Percentiles rank a stretch among this genome's conserved stretches.
Evolutionary conservation across 1,140 invertebrate species (phyloP).

Genomic region (Ips nitidus): DNA sequence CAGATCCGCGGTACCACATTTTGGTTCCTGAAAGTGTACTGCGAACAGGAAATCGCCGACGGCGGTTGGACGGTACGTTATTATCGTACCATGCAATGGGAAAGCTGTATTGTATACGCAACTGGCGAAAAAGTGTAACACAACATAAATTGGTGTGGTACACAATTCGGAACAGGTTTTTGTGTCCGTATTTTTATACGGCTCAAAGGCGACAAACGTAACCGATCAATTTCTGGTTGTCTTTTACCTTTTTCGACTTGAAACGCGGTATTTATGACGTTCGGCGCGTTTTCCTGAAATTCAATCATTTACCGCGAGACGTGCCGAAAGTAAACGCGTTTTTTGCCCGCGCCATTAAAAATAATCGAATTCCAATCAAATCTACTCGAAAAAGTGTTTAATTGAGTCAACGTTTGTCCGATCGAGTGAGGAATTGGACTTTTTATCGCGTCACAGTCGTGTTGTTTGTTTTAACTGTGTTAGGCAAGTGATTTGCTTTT

Average conservation of each 20-base stretch:
- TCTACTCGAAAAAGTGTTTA: neutral
- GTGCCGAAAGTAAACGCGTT: no score
- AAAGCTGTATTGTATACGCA: conserved; percentile 3
- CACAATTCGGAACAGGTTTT: conserved; percentile 19
- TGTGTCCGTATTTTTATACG: conserved; percentile 13
- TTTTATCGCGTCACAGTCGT: neutral
- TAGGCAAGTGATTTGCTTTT: neutral
- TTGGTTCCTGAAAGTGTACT: conserved; percentile 90
- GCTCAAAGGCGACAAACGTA: conserved; percentile 10
- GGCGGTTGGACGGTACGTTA: conserved; percentile 91
- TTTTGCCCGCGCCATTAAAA: no score
- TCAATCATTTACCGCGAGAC: no score
- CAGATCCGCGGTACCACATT: conserved; percentile 87
- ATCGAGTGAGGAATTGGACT: neutral
- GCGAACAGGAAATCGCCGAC: conserved; percentile 86
- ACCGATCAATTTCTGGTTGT: conserved; percentile 13
- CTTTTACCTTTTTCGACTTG: conserved; percentile 1
- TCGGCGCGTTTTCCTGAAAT: neutral
- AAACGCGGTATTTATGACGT: conserved; percentile 7
- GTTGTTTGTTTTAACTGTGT: neutral
- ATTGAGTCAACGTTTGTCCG: neutral
- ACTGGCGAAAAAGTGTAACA: conserved; percentile 17
- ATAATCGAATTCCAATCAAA: no score
- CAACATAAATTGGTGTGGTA: conserved; percentile 15
- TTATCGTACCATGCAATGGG: neutral